A percentile compares a stretch with the other conserved stretches of the same genome.
These are phyloP conservation scores for Beroe ovata DNA, from an alignment of 37 sponge, comb jelly and placozoan species.

Conservation along the genomic window DNA sequence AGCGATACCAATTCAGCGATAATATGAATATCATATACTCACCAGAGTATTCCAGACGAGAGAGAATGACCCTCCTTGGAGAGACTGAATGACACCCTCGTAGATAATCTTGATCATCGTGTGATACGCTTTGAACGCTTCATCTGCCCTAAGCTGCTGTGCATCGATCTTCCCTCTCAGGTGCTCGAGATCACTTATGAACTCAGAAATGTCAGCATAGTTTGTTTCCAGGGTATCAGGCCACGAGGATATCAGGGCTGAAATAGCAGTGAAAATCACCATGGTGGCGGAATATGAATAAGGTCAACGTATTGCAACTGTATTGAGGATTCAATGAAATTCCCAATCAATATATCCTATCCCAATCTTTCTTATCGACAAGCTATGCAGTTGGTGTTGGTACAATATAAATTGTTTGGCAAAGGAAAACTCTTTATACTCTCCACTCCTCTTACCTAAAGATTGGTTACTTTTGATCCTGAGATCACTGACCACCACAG, in stretches of 20 bases:
- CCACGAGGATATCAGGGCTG: conserved; percentile 66
- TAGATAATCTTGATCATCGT: conserved; percentile 65
- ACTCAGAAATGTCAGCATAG: conserved; percentile 29
- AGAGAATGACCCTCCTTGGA: conserved; percentile 55
- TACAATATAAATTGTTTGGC: too few relatives aligned
- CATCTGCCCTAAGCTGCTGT: conserved; percentile 47
- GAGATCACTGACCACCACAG: conserved; percentile 54
- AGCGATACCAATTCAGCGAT: too few relatives aligned
- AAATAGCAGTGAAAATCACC: too few relatives aligned
- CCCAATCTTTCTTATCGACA: too few relatives aligned
- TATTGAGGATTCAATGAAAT: too few relatives aligned
- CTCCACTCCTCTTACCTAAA: conserved; percentile 33
- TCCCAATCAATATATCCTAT: too few relatives aligned
- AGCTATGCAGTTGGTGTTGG: too few relatives aligned
- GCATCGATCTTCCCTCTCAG: conserved; percentile 36
- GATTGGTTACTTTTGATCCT: conserved; percentile 60
- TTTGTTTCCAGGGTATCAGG: conserved; percentile 53
- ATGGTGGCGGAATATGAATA: too few relatives aligned
- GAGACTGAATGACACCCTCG: conserved; percentile 58
- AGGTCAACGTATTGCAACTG: too few relatives aligned
- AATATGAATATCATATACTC: too few relatives aligned
- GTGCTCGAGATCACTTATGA: conserved; percentile 15
- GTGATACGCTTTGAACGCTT: conserved; percentile 61
- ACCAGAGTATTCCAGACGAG: conserved; percentile 62
- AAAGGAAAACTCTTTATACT: too few relatives aligned